Base-by-base conservation (phyloP, 2,888 invertebrate genomes). In the Dioctria rufipes region DNA sequence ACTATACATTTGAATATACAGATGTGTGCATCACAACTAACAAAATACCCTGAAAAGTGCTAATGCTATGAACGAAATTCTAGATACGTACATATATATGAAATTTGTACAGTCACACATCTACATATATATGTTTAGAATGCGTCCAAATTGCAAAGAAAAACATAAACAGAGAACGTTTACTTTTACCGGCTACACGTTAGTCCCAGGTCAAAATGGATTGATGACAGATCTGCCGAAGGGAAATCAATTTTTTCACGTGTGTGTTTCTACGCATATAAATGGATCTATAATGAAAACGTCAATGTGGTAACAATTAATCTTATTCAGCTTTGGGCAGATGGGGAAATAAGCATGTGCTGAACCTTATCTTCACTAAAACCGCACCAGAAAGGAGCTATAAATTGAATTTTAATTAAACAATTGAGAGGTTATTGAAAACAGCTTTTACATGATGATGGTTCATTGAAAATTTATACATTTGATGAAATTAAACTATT, bases 221-320 rank as follows among this genome's bases (percentile, higher is more conserved):
- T 54, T 8, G 54, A 54, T 11, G 6, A 6, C 54, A 11, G 54
- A n/a, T 54, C 8, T 11, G n/a, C 54, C 54, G 11, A 11, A 4
- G 11, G 11, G 54, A 54, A 54, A 54, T 8, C 54, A 11, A 11
- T 54, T 54, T 54, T 54, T 54, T 54, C 54, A 54, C 54, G 54
- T n/a, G 8, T 4, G 11, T n/a, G 54, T 54, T 8, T 54, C 4
- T 54, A 54, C 54, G 11, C 54, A 54, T 54, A n/a, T 25, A 25
- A 25, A 25, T 25, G 54, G 54, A 54, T 6, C 25, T 25, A 54
- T 61, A 61, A 25, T 61, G 37, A n/a, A 60, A 61, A 61, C 25
- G 11, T 39, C 61, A 25, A 39, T 61, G 39, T 25, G 61, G 39
- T 61, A n/a, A 6, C 61, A 61, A 61, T 61, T 61, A 61, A 61